These are phyloP conservation scores for fruit fly (Drosophila melanogaster) DNA, from an alignment of 1,140 invertebrate genomes.

Conservation along the genomic window DNA sequence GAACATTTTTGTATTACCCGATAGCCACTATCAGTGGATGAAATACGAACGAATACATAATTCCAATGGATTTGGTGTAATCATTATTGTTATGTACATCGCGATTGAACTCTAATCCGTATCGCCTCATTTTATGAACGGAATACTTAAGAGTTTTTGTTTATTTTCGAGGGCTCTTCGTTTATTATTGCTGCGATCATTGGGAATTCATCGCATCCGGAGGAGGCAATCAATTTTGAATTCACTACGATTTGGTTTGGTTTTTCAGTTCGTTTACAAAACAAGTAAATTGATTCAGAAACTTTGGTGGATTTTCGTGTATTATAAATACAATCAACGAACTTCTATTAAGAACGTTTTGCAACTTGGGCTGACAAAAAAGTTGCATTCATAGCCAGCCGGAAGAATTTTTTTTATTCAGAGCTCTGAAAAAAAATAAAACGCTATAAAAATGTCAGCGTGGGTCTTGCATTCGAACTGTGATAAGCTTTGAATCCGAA, in stretches of 20 bases:
- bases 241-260: slow-evolving; percentile 9
- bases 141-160: slow-evolving; percentile 23
- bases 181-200: slow-evolving; percentile 17
- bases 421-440: background rate
- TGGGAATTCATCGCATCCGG: slow-evolving; percentile 42
- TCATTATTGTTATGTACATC: slow-evolving; percentile 46
- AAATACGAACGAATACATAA: slow-evolving; percentile 2
- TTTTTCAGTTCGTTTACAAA: slow-evolving; percentile 8
- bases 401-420: background rate
- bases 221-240: slow-evolving; percentile 25
- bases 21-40: slow-evolving; percentile 41
- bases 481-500: slow-evolving; percentile 13
- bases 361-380: background rate
- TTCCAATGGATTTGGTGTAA: background rate
- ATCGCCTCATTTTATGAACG: slow-evolving; percentile 53
- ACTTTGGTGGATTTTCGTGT: background rate
- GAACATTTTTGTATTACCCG: background rate
- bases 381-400: slow-evolving; percentile 2
- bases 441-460: slow-evolving; percentile 10
- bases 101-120: slow-evolving; percentile 55
- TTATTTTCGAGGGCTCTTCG: slow-evolving; percentile 23
- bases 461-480: slow-evolving; percentile 1
- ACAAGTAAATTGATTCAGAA: background rate
- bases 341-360: background rate
- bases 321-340: background rate